Evolutionary conservation across 2,113 vertebrate species (phyloP).

Genomic region (Candoia aspera): DNA sequence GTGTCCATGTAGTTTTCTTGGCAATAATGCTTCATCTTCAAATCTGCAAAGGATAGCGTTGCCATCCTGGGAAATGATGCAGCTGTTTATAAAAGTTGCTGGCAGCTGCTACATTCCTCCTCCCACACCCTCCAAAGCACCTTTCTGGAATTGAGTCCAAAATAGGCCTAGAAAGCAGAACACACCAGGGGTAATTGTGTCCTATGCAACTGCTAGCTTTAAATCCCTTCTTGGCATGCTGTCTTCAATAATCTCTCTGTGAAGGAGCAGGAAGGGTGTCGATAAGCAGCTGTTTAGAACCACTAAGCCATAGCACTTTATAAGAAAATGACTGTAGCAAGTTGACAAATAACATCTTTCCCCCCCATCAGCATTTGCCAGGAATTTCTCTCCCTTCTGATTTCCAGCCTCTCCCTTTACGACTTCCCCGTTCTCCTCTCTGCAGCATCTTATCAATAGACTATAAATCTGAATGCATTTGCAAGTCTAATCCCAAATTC

Average conservation of each 20-base stretch:
- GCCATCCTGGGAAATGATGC: background rate
- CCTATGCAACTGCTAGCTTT: no score
- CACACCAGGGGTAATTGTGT: no score
- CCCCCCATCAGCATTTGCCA: background rate
- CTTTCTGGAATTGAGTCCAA: background rate
- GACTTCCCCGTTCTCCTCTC: conserved; percentile 33
- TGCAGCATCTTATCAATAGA: conserved; percentile 47
- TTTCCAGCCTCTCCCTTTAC: conserved; percentile 44
- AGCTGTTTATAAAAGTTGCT: background rate
- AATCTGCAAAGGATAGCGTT: background rate
- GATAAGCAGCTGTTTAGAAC: background rate
- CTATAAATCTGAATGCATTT: conserved; percentile 60
- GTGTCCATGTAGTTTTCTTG: background rate
- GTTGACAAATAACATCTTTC: background rate
- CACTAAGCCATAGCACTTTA: background rate
- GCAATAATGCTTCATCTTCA: background rate
- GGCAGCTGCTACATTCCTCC: background rate
- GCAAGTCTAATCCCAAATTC: conserved; percentile 53
- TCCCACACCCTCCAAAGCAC: background rate
- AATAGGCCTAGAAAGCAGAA: background rate
- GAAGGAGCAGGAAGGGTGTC: background rate
- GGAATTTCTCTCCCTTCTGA: background rate
- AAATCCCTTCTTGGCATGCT: background rate
- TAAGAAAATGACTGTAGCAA: background rate
- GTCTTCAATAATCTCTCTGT: background rate